Conservation (phyloP, 1,140 invertebrate species). For the Gonatopus flavifemur region DNA sequence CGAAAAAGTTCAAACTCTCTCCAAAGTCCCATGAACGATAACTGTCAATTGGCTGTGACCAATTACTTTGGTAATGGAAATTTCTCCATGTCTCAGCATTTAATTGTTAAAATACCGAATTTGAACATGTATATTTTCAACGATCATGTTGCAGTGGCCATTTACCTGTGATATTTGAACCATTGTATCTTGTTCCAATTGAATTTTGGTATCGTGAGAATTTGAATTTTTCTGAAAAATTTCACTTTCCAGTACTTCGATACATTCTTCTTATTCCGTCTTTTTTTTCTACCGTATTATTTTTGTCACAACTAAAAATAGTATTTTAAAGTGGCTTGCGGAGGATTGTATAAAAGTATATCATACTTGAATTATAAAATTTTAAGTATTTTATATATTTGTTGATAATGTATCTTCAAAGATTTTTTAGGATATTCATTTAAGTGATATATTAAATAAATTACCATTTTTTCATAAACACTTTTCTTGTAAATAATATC, state of each 20-base stretch:
- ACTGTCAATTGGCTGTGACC: slow-evolving; percentile 9
- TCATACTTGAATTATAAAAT: slow-evolving; percentile 26
- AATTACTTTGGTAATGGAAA: slow-evolving; percentile 24
- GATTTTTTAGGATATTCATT: slow-evolving; percentile 35
- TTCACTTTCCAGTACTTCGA: not conserved
- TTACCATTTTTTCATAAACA: slow-evolving; percentile 26
- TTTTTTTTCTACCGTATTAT: too few species aligned
- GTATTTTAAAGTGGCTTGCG: too few species aligned
- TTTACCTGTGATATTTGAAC: slow-evolving; percentile 55
- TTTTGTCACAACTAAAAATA: too few species aligned
- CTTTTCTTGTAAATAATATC: slow-evolving; percentile 22
- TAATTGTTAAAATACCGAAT: slow-evolving; percentile 40
- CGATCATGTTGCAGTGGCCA: slow-evolving; percentile 43
- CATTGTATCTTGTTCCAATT: slow-evolving; percentile 20
- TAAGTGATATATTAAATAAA: slow-evolving; percentile 34
- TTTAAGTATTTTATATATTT: slow-evolving; percentile 47
- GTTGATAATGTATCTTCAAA: slow-evolving; percentile 37
- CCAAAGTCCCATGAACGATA: slow-evolving; percentile 65
- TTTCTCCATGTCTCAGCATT: slow-evolving; percentile 38
- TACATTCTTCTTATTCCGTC: too few species aligned
- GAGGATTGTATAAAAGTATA: too few species aligned
- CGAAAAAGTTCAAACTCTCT: slow-evolving; percentile 71
- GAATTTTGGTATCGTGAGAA: slow-evolving; percentile 11
- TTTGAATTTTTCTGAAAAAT: slow-evolving; percentile 12
- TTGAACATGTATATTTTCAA: slow-evolving; percentile 35